Conservation (phyloP, 2,797 vertebrate species). For the Galago senegalensis region DNA sequence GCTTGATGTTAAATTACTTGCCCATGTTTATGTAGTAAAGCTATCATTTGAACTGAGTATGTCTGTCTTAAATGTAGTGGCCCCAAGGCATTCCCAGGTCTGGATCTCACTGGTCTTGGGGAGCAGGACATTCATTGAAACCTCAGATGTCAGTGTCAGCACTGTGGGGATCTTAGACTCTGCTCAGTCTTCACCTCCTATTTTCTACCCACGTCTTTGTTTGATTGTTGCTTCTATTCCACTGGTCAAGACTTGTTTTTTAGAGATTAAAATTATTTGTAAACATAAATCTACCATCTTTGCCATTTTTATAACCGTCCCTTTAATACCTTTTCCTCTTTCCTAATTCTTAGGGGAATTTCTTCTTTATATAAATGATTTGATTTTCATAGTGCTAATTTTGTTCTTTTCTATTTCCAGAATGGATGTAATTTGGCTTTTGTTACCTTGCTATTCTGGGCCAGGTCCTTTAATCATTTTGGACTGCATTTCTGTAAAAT, state of each 20-base stretch:
- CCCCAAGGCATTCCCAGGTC: neutral
- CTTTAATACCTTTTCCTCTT: neutral
- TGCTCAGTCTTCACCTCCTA: neutral
- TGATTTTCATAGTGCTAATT: constrained; percentile 16
- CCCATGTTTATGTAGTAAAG: neutral
- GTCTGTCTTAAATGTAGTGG: neutral
- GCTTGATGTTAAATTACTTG: neutral
- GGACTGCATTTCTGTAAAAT: neutral
- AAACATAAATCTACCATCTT: neutral
- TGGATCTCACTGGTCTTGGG: neutral
- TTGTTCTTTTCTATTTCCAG: neutral
- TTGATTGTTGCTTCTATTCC: constrained; percentile 20
- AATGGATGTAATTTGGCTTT: constrained; percentile 1
- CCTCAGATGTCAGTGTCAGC: neutral
- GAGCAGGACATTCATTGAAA: neutral
- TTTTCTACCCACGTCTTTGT: neutral
- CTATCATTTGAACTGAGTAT: neutral
- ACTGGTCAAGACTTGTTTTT: neutral
- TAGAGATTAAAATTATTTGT: neutral
- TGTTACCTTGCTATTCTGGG: constrained; percentile 13
- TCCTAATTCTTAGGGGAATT: neutral
- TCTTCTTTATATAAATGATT: constrained; percentile 22
- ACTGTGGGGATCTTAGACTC: neutral
- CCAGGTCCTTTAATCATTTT: constrained; percentile 29
- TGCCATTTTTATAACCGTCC: neutral